Percentiles rank a stretch among this genome's conserved stretches.
These are phyloP conservation scores for Enteromius mattozi DNA, from an alignment of 2,797 vertebrate species.

Conservation along the genomic window DNA sequence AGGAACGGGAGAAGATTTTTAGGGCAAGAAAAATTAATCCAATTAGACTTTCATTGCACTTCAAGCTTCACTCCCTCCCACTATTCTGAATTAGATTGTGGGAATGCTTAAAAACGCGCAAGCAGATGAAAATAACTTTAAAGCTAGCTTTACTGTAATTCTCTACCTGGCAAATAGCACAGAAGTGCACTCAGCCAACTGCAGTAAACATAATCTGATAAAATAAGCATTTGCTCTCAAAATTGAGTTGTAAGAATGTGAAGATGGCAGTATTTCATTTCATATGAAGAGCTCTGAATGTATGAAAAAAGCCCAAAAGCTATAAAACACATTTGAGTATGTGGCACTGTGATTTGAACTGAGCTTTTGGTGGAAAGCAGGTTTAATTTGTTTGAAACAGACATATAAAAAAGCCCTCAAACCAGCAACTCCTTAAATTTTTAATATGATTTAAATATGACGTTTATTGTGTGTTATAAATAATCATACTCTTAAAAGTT, in stretches of 20 bases:
- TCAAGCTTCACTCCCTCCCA: conserved; percentile 35
- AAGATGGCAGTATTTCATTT: conserved; percentile 22
- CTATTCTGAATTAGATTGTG: conserved; percentile 45
- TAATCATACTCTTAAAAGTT: too few relatives aligned
- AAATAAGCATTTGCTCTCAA: conserved; percentile 45
- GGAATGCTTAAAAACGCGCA: conserved; percentile 52
- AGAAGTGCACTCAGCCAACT: conserved; percentile 34
- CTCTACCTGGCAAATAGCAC: conserved; percentile 50
- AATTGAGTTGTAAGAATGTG: conserved; percentile 38
- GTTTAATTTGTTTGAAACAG: conserved; percentile 7
- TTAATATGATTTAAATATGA: too few relatives aligned
- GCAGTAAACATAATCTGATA: conserved; percentile 54
- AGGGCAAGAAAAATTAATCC: conserved; percentile 72
- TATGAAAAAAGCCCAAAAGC: conserved; percentile 18
- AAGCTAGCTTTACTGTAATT: conserved; percentile 49
- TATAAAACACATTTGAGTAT: not conserved
- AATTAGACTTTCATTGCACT: conserved; percentile 71
- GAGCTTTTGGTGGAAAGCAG: not conserved
- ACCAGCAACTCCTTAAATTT: not conserved
- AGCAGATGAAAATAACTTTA: conserved; percentile 57
- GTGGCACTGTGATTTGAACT: conserved; percentile 8
- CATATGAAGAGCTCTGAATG: conserved; percentile 19
- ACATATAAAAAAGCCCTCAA: not conserved
- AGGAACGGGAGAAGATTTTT: conserved; percentile 60
- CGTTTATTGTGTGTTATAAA: too few relatives aligned